Evolutionary conservation across 1,140 invertebrate species (phyloP).

Genomic region (Leptopilina boulardi): DNA sequence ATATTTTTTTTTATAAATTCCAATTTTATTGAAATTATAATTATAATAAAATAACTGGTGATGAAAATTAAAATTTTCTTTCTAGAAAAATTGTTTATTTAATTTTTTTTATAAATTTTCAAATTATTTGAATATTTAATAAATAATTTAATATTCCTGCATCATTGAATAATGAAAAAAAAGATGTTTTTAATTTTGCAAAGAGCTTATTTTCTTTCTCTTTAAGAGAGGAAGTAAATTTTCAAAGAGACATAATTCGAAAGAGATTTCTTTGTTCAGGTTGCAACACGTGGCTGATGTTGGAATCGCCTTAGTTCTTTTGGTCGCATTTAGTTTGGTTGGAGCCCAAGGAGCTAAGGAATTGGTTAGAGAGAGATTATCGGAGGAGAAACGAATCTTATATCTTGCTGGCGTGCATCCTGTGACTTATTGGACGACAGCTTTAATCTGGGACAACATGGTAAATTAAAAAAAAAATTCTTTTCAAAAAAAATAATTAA

Average conservation of each 20-base stretch:
- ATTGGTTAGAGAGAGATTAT: constrained; percentile 77
- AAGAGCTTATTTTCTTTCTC: neutral
- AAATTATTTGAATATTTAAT: too few species aligned
- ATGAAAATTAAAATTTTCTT: too few species aligned
- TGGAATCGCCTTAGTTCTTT: constrained; percentile 79
- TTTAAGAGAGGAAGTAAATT: neutral
- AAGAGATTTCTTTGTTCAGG: constrained; percentile 62
- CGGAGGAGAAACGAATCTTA: constrained; percentile 80
- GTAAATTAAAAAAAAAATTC: constrained; percentile 67
- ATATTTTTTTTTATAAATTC: too few species aligned
- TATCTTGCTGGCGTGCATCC: constrained; percentile 79
- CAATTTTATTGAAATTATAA: too few species aligned
- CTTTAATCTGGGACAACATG: constrained; percentile 79
- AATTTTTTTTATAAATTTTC: too few species aligned
- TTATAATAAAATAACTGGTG: too few species aligned
- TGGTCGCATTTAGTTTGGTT: constrained; percentile 79
- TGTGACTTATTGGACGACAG: constrained; percentile 78
- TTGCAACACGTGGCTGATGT: constrained; percentile 82
- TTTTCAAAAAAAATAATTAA: constrained; percentile 16
- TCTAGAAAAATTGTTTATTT: too few species aligned
- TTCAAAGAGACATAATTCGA: neutral
- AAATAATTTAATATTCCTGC: too few species aligned
- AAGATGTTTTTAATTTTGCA: neutral
- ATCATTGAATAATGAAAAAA: too few species aligned
- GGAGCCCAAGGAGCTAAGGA: constrained; percentile 78